phyloP scores from a whole-genome alignment of 2,797 vertebrate genomes.

The Cryptoprocta ferox region DNA sequence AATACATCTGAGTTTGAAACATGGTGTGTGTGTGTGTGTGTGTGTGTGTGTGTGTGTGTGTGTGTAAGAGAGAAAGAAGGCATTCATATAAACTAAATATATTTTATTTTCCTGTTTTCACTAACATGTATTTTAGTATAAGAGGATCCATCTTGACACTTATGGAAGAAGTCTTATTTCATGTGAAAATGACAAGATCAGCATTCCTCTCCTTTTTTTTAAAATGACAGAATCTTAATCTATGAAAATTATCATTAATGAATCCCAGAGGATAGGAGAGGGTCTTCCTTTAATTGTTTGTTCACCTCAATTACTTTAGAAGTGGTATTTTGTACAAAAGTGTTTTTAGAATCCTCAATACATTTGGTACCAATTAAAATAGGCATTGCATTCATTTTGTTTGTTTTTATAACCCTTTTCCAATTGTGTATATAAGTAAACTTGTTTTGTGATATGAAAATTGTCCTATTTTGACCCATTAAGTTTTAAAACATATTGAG shows the following conservation, averaged over 20 bases:
- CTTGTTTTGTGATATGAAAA: neutral
- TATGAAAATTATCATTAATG: neutral
- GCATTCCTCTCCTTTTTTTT: neutral
- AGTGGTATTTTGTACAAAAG: neutral
- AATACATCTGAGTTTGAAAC: neutral
- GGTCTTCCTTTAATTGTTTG: neutral
- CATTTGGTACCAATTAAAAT: neutral
- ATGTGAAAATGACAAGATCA: neutral
- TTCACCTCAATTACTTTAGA: neutral
- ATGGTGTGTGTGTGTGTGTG: accelerated
- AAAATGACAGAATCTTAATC: neutral
- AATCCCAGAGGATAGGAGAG: neutral
- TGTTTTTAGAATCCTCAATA: neutral
- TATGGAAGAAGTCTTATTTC: neutral
- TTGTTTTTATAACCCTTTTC: neutral
- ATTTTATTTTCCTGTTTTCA: neutral
- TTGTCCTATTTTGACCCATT: neutral
- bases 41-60: neutral
- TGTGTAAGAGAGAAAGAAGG: neutral
- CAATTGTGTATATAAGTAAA: neutral
- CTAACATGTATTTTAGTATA: neutral
- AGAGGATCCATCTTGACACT: neutral
- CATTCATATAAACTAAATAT: neutral
- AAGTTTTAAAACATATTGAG: neutral
- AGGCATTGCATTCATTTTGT: neutral